phyloP scores from a whole-genome alignment of 2,888 invertebrate species.

The Lobophora halterata region DNA sequence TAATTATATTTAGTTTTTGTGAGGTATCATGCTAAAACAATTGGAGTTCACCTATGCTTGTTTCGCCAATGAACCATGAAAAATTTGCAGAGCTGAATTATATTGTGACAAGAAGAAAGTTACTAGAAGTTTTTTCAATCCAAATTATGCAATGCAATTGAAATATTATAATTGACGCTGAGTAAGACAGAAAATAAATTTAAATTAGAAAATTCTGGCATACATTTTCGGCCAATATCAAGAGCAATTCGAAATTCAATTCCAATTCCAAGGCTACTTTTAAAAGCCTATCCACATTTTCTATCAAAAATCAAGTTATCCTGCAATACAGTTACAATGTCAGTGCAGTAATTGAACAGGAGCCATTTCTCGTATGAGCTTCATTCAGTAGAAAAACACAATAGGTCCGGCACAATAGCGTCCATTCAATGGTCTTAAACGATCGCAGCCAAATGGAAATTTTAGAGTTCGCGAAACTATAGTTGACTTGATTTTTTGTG shows the following conservation, averaged over 20 bases:
- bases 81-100: no score
- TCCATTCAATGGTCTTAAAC: conserved; percentile 68
- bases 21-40: no score
- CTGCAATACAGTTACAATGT: conserved; percentile 54
- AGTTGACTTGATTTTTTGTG: conserved; percentile 48
- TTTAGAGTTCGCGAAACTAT: conserved; percentile 63
- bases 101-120: no score
- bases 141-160: no score
- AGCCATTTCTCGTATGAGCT: conserved; percentile 56
- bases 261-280: neutral
- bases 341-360: conserved; percentile 61
- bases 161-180: no score
- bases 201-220: no score
- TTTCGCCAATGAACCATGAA: no score
- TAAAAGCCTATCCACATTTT: conserved; percentile 11
- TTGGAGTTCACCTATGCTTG: no score
- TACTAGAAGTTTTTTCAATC: no score
- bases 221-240: no score
- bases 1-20: no score
- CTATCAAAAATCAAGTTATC: conserved; percentile 51
- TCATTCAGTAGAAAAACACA: conserved; percentile 74
- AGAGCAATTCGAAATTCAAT: neutral
- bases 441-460: conserved; percentile 70
- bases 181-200: no score
- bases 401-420: conserved; percentile 62